These are phyloP conservation scores for Lepus townsendii DNA, from an alignment of 2,797 vertebrate genomes.

Conservation along the genomic window DNA sequence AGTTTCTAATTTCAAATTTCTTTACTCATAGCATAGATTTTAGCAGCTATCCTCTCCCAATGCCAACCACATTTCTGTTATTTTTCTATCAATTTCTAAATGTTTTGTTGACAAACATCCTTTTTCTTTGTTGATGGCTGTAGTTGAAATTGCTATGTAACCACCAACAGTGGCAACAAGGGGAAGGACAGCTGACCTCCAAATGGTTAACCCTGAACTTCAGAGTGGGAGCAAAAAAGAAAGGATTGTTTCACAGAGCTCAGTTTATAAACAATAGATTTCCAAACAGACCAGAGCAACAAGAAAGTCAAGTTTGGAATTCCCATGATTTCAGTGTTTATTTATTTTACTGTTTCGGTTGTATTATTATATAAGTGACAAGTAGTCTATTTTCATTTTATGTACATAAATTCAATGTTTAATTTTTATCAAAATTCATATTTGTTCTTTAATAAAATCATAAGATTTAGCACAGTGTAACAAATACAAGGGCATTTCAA, in stretches of 20 bases:
- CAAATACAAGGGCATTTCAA: too few species aligned
- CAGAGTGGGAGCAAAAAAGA: background rate
- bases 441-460: background rate
- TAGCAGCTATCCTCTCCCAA: rapidly evolving
- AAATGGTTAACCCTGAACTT: background rate
- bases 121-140: background rate
- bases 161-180: background rate
- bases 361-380: background rate
- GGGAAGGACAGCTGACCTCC: background rate
- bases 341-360: background rate
- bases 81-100: background rate
- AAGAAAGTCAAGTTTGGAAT: conserved; percentile 17
- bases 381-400: background rate
- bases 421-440: background rate
- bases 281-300: background rate
- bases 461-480: background rate
- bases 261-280: conserved; percentile 32
- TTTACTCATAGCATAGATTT: background rate
- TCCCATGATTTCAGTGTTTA: background rate
- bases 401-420: background rate
- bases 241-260: background rate
- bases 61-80: background rate
- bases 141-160: background rate
- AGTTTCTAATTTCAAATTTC: background rate
- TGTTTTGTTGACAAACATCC: background rate